Conservation (phyloP, 2,797 vertebrate genomes). For the Lagodon rhomboides region DNA sequence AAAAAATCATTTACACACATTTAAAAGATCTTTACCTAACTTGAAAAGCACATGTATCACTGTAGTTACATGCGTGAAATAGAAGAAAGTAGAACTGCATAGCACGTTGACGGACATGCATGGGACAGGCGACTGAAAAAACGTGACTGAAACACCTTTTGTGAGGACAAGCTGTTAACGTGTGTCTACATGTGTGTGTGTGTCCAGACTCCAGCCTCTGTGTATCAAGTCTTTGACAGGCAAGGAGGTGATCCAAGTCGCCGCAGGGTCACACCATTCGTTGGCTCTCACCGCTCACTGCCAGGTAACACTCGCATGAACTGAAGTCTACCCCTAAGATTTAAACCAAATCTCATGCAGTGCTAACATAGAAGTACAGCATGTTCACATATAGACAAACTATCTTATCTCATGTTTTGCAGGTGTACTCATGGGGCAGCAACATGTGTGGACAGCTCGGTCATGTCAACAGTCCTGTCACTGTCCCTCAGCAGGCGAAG, state of each 20-base stretch:
- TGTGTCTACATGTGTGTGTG: conserved; percentile 2
- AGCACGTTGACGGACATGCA: too few species aligned
- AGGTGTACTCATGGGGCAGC: conserved; percentile 98
- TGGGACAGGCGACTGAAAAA: too few species aligned
- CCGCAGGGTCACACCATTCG: conserved; percentile 94
- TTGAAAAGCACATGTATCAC: too few species aligned
- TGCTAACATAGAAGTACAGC: not conserved
- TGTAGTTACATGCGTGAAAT: too few species aligned
- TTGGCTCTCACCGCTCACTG: conserved; percentile 94
- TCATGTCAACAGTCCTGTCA: conserved; percentile 89
- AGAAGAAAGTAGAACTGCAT: too few species aligned
- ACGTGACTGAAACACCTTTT: not conserved
- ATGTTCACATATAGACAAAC: too few species aligned
- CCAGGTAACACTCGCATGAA: conserved; percentile 86
- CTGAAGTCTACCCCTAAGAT: not conserved
- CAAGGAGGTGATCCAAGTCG: conserved; percentile 93
- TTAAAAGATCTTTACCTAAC: too few species aligned
- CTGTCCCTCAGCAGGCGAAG: conserved; percentile 91
- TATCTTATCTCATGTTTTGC: conserved; percentile 31
- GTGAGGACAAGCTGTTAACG: not conserved
- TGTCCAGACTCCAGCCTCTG: conserved; percentile 92
- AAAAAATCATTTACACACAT: not conserved
- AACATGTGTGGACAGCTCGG: conserved; percentile 94
- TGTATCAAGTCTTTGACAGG: conserved; percentile 94
- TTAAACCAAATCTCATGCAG: not conserved